Evolutionary conservation across 2,797 vertebrate genomes (phyloP).

Genomic region (Phalanger gymnotis): DNA sequence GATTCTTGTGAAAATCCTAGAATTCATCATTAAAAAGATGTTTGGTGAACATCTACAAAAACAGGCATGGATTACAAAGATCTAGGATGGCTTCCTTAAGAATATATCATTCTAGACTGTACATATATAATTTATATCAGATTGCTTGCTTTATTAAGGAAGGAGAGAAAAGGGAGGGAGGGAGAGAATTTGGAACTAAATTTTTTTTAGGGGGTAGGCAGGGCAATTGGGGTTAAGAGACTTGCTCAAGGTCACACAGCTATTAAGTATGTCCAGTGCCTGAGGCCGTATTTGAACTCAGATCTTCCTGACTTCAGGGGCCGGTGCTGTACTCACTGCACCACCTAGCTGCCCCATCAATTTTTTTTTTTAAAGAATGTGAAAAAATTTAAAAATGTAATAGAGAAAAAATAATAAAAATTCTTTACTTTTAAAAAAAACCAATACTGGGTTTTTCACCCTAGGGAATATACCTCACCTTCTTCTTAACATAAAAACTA

Average conservation of each 20-base stretch:
- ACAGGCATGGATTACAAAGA: background rate
- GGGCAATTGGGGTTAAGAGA: too few relatives aligned
- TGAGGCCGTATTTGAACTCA: too few relatives aligned
- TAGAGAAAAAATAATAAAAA: background rate
- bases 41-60: background rate
- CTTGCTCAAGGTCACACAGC: too few relatives aligned
- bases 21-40: background rate
- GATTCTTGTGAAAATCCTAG: background rate
- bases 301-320: too few relatives aligned
- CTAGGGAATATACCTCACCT: background rate
- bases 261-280: too few relatives aligned
- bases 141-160: background rate
- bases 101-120: background rate
- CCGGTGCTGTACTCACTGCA: too few relatives aligned
- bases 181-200: too few relatives aligned
- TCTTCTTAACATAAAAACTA: background rate
- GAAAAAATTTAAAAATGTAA: background rate
- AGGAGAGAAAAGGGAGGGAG: too few relatives aligned
- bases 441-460: background rate
- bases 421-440: background rate
- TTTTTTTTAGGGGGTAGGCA: too few relatives aligned
- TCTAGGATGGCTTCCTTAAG: background rate
- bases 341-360: too few relatives aligned
- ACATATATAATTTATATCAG: background rate
- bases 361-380: too few relatives aligned